A percentile compares a stretch with the other conserved stretches of the same genome.
Conservation (phyloP, 2,113 vertebrate species). For the Cnemophilus loriae region DNA sequence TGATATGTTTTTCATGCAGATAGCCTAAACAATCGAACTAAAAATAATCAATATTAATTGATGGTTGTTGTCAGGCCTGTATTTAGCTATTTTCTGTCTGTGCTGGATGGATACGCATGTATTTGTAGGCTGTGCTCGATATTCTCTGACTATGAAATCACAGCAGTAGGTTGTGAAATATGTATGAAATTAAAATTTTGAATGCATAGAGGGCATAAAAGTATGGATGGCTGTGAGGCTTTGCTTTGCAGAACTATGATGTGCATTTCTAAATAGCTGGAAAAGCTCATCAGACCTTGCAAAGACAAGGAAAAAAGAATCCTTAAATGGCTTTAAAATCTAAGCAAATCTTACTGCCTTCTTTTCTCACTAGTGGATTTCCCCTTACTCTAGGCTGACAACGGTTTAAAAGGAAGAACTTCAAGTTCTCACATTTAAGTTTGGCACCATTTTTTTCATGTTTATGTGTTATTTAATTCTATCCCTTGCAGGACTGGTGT, state of each 20-base stretch:
- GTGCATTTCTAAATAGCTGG: constrained; percentile 30
- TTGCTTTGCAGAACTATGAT: constrained; percentile 7
- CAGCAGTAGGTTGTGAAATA: constrained; percentile 29
- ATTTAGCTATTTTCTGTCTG: neutral
- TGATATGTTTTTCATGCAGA: neutral
- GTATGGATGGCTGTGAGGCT: neutral
- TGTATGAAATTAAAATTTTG: constrained; percentile 55
- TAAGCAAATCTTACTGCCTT: constrained; percentile 29
- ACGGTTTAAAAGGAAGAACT: neutral
- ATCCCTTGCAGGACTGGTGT: neutral
- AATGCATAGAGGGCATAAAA: constrained; percentile 37
- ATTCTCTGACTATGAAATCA: neutral
- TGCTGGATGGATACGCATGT: neutral
- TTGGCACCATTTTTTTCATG: neutral
- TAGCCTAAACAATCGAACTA: neutral
- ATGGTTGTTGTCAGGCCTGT: neutral
- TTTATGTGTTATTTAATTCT: constrained; percentile 36
- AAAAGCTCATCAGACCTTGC: constrained; percentile 54
- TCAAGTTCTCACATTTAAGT: constrained; percentile 26
- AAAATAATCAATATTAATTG: constrained; percentile 7
- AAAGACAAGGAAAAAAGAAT: neutral
- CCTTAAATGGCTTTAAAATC: constrained; percentile 30
- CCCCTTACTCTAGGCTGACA: neutral
- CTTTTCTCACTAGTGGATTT: neutral
- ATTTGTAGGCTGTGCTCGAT: neutral